A percentile compares a stretch with the other conserved stretches of the same genome.
Conservation (phyloP, 2,888 invertebrate species). For the Dasysyrphus tricinctus region DNA sequence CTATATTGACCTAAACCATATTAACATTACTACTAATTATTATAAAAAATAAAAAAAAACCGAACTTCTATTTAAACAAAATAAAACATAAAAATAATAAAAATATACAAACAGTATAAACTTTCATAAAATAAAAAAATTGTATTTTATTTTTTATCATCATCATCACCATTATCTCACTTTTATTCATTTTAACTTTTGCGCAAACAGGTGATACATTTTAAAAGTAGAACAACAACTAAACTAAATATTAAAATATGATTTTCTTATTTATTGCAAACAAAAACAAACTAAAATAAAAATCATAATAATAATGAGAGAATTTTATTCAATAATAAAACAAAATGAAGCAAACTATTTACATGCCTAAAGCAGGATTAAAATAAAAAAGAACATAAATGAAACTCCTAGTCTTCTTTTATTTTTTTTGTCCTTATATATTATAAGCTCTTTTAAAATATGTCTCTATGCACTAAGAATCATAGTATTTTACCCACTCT, state of each 20-base stretch:
- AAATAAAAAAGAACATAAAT: slow-evolving; percentile 47
- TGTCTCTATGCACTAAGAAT: slow-evolving; percentile 50
- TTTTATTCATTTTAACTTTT: slow-evolving; percentile 48
- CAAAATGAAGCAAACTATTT: slow-evolving; percentile 21
- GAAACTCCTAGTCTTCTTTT: slow-evolving; percentile 74
- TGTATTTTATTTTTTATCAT: slow-evolving; percentile 16
- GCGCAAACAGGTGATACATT: slow-evolving; percentile 58
- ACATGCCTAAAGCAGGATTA: neutral
- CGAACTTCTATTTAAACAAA: neutral
- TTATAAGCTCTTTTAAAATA: slow-evolving; percentile 23
- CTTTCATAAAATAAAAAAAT: slow-evolving; percentile 31
- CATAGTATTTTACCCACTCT: slow-evolving; percentile 59
- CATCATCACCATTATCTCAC: slow-evolving; percentile 13
- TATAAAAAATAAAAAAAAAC: neutral
- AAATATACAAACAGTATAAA: slow-evolving; percentile 39
- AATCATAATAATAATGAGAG: slow-evolving; percentile 23
- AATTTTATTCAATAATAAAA: slow-evolving; percentile 41
- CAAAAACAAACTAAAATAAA: neutral
- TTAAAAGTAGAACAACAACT: slow-evolving; percentile 38
- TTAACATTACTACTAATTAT: slow-evolving; percentile 13
- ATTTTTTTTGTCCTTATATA: slow-evolving; percentile 24
- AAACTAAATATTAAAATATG: slow-evolving; percentile 23
- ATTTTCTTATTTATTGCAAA: slow-evolving; percentile 63
- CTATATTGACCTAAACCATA: slow-evolving; percentile 42
- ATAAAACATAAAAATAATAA: slow-evolving; percentile 1